Evolutionary conservation across 2,888 invertebrate genomes (phyloP).

Genomic region (Macaria notata): DNA sequence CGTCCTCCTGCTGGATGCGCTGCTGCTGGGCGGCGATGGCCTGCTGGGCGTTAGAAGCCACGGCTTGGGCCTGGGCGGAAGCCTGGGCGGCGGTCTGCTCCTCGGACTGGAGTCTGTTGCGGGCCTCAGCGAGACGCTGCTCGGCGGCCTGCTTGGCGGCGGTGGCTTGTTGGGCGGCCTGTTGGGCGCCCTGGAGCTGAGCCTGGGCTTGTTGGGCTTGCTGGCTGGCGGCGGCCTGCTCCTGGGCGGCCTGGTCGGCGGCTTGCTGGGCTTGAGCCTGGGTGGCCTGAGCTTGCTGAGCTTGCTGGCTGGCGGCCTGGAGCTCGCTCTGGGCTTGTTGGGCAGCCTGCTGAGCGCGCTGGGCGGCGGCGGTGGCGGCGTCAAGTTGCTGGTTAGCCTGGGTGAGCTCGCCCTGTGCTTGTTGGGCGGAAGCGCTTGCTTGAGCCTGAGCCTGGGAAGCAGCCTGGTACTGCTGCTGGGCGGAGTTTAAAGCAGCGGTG

Average conservation of each 20-base stretch:
- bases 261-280: neutral
- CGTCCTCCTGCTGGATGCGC: conserved; percentile 3
- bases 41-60: neutral
- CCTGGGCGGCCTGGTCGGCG: conserved; percentile 1
- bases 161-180: neutral
- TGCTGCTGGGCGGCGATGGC: conserved; percentile 2
- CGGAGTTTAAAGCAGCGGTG: neutral
- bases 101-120: neutral
- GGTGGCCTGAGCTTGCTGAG: conserved; percentile 2
- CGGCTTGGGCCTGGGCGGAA: neutral
- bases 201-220: neutral
- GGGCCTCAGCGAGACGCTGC: neutral
- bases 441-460: neutral
- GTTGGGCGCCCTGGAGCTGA: conserved; percentile 1
- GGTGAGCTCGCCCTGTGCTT: conserved; percentile 2
- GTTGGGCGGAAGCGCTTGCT: conserved; percentile 1
- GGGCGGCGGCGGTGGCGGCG: conserved; percentile 1
- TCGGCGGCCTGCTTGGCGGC: neutral
- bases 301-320: neutral
- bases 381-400: conserved; percentile 9
- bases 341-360: conserved; percentile 2
- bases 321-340: neutral
- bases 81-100: neutral
- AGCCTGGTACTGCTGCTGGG: neutral
- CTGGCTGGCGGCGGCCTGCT: neutral